Evolutionary conservation across 1,140 invertebrate genomes (phyloP).

Genomic region (Agraylea sexmaculata): DNA sequence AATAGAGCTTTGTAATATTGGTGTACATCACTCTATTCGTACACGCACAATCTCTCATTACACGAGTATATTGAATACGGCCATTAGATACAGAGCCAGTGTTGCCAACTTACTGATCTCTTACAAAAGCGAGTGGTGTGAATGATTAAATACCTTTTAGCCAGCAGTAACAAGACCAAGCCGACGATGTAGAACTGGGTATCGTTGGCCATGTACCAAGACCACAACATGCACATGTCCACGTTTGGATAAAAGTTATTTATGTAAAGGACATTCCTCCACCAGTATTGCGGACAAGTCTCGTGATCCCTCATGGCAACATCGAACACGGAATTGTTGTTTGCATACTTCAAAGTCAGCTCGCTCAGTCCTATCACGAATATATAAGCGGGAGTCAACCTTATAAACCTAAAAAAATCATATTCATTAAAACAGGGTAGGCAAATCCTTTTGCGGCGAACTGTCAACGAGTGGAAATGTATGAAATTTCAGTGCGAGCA

Average conservation of each 20-base stretch:
- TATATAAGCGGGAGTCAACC: conserved; percentile 69
- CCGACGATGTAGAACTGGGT: conserved; percentile 79
- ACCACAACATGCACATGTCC: conserved; percentile 82
- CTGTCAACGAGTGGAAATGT: no score
- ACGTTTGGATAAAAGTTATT: conserved; percentile 66
- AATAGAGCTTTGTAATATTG: no score
- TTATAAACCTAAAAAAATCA: conserved; percentile 56
- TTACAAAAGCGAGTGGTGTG: no score
- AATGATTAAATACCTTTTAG: conserved; percentile 65
- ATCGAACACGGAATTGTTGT: conserved; percentile 61
- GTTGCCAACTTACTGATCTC: no score
- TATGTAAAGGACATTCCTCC: conserved; percentile 70
- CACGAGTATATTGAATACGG: no score
- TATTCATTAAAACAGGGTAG: no score
- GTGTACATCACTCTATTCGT: no score
- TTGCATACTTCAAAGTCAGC: conserved; percentile 50
- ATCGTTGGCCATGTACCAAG: conserved; percentile 86
- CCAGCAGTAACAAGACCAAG: conserved; percentile 57
- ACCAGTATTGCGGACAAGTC: conserved; percentile 68
- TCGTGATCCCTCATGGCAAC: conserved; percentile 59
- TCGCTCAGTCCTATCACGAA: conserved; percentile 66
- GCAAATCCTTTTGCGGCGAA: no score
- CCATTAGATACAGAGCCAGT: no score
- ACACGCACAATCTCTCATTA: no score
- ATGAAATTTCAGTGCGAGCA: no score